Evolutionary conservation across 1,140 invertebrate species (phyloP).

Genomic region (Ceratina calcarata): DNA sequence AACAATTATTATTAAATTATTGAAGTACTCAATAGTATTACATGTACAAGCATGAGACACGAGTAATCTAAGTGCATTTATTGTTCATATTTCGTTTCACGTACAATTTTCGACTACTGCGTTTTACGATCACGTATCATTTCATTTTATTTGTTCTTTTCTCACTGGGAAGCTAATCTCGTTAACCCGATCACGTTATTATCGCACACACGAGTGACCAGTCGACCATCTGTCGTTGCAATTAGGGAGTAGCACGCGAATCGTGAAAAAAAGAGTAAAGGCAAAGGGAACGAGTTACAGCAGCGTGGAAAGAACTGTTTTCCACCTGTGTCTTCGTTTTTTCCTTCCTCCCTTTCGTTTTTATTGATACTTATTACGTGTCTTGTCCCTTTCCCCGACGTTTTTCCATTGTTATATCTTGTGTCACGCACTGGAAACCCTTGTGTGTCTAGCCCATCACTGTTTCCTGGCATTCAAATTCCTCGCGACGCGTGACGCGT

Average conservation of each 20-base stretch:
- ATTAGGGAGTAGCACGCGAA: constrained; percentile 28
- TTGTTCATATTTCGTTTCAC: not conserved
- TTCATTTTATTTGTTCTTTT: not conserved
- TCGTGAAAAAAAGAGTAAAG: not conserved
- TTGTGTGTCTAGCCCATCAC: not conserved
- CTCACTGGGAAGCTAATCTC: not conserved
- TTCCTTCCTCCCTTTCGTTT: not conserved
- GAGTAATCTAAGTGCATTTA: too few species aligned
- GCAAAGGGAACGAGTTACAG: not conserved
- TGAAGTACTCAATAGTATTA: too few species aligned
- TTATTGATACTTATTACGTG: not conserved
- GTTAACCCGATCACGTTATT: not conserved
- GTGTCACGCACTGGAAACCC: constrained; percentile 14
- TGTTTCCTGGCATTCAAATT: constrained; percentile 37
- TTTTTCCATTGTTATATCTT: constrained; percentile 8
- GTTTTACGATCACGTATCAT: not conserved
- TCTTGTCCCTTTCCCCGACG: not conserved
- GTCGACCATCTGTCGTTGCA: constrained; percentile 33
- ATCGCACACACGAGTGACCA: not conserved
- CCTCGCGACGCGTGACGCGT: constrained; percentile 21
- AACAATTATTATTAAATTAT: too few species aligned
- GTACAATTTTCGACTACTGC: not conserved
- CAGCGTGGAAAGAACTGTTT: constrained; percentile 50
- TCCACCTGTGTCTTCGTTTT: constrained; percentile 56
- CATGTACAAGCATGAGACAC: too few species aligned